Evolutionary conservation across 2,888 invertebrate species (phyloP), one percentile per base, ranked within the genome.

Genomic region (Seira sanloemensis): DNA sequence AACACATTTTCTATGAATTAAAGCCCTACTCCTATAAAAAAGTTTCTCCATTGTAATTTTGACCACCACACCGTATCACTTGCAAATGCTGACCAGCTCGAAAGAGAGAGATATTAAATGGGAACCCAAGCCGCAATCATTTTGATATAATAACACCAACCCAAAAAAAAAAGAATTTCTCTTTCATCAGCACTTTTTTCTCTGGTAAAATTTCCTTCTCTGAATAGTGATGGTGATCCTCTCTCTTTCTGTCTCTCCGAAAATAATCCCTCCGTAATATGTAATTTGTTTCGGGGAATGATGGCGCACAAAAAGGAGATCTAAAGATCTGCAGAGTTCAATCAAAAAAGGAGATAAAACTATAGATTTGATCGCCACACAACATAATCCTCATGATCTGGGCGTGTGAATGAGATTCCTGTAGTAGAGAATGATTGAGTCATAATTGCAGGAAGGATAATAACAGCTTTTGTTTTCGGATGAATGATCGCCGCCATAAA

Each of bases 1-100:
- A 37, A 37, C 5, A 12, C 37, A 37, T 37, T 37, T 37, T n/a
- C n/a, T 37, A 37, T 37, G 37, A 37, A 37, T 37, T 37, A 37
- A 37, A 37, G 7, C 12, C 37, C 12, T 37, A 37, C 7, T n/a
- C n/a, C 37, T 37, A 5, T 37, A 5, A 12, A 37, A 37, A 37
- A 37, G 12, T 12, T 37, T 37, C 12, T 37, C 37, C 37, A 5
- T 37, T 37, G 19, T 12, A 21, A 21, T 66, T 66, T 21, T 21
- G 69, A 72, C 21, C 27, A 72, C 23, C 27, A 54, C 50, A 7
- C 50, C 46, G 50, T 72, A 54, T 19, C 37, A 72, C 23, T 37
- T 16, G 72, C 21, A 23, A 1, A 72, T 69, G 69, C 2, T 26
- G 69, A 69, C 37, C 37, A 37, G 5, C 12, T 37, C n/a, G 37